These are phyloP conservation scores for Carpatolechia fugitivella DNA, from an alignment of 2,888 invertebrate species.

Conservation along the genomic window DNA sequence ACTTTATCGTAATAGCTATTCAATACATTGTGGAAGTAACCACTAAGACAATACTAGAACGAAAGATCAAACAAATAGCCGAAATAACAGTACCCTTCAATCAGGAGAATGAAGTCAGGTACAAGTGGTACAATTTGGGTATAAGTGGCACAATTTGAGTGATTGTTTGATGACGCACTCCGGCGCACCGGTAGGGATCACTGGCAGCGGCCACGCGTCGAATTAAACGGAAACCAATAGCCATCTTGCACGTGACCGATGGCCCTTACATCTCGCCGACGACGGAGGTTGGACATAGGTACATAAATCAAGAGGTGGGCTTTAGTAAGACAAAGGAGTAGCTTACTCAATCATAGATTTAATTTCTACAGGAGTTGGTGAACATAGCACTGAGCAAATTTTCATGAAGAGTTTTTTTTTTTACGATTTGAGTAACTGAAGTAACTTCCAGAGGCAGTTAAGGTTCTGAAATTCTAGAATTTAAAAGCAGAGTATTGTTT, in stretches of 20 bases:
- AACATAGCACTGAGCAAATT: no score
- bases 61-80: slow-evolving; percentile 24
- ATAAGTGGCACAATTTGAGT: slow-evolving; percentile 45
- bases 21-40: slow-evolving; percentile 8
- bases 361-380: no score
- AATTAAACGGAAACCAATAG: slow-evolving; percentile 78
- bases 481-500: no score
- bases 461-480: no score
- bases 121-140: slow-evolving; percentile 45
- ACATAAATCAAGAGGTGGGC: slow-evolving; percentile 12
- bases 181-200: slow-evolving; percentile 17
- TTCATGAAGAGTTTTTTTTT: no score
- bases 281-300: slow-evolving; percentile 28
- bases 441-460: no score
- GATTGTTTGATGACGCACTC: slow-evolving; percentile 39
- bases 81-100: slow-evolving; percentile 49
- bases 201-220: slow-evolving; percentile 60
- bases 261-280: slow-evolving; percentile 55
- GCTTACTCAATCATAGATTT: not conserved
- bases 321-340: not conserved
- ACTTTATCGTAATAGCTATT: slow-evolving; percentile 1
- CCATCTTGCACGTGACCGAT: slow-evolving; percentile 64
- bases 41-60: slow-evolving; percentile 23
- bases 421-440: no score
- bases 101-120: slow-evolving; percentile 53